A percentile compares a stretch with the other conserved stretches of the same genome.
Evolutionary conservation across 2,113 vertebrate genomes (phyloP).

Genomic region (Charadrius vociferus): DNA sequence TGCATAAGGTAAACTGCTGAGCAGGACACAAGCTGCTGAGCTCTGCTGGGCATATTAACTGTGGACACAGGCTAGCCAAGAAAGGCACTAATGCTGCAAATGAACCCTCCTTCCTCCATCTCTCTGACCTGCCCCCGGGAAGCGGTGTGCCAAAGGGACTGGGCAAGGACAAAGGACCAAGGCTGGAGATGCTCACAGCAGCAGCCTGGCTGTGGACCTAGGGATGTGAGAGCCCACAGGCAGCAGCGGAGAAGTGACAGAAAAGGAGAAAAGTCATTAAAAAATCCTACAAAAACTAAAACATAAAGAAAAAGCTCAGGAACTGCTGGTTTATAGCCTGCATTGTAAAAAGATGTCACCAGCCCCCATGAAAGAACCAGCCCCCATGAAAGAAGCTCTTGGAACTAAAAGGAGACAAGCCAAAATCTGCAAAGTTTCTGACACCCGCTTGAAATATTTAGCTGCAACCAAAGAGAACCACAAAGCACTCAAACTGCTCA

Average conservation of each 20-base stretch:
- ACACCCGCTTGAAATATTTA: not conserved
- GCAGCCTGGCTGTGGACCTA: rapidly evolving
- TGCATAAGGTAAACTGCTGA: not conserved
- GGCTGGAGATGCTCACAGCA: not conserved
- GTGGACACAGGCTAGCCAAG: not conserved
- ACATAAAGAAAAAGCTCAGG: not conserved
- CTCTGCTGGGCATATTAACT: not conserved
- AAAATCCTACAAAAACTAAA: not conserved
- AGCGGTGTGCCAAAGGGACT: not conserved
- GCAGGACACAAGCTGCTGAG: not conserved
- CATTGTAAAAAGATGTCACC: not conserved
- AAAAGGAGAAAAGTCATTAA: not conserved
- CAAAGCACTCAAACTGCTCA: conserved; percentile 38
- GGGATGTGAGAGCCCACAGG: rapidly evolving
- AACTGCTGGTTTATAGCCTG: not conserved
- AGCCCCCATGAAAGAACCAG: not conserved
- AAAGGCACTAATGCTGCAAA: not conserved
- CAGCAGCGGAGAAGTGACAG: rapidly evolving
- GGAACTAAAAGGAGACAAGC: not conserved
- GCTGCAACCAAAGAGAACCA: conserved; percentile 17
- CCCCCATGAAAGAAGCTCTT: not conserved
- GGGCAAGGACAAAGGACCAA: not conserved
- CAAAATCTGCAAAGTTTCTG: not conserved
- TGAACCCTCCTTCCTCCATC: not conserved
- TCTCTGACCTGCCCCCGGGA: not conserved